These are phyloP conservation scores for Pharmacophagus antenor DNA, from an alignment of 2,888 invertebrate genomes.

Conservation along the genomic window DNA sequence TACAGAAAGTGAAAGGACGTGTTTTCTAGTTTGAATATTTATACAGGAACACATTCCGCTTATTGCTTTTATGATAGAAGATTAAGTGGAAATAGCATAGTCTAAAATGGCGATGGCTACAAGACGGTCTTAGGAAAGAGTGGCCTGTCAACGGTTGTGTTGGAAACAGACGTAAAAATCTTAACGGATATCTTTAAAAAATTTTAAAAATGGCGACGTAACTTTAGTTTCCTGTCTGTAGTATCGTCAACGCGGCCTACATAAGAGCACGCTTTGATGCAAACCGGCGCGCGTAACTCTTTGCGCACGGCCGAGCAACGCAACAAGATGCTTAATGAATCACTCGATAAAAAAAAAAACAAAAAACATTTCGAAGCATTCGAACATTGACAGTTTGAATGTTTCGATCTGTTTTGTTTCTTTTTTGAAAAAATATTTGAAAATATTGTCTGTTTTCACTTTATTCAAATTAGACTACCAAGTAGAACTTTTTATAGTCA, in stretches of 20 bases:
- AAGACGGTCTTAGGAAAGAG: too few relatives aligned
- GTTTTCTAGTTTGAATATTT: too few relatives aligned
- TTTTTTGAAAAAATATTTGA: neutral
- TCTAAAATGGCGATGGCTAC: too few relatives aligned
- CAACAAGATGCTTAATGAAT: neutral
- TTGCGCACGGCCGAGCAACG: neutral
- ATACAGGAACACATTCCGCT: too few relatives aligned
- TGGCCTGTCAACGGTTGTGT: neutral
- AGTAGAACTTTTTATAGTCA: too few relatives aligned
- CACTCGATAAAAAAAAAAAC: neutral
- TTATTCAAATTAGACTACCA: too few relatives aligned
- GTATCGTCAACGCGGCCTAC: conserved; percentile 20
- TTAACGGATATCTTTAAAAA: neutral
- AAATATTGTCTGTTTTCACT: too few relatives aligned
- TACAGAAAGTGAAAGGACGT: too few relatives aligned
- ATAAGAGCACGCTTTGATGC: conserved; percentile 15
- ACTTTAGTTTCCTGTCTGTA: neutral
- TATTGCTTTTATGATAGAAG: too few relatives aligned
- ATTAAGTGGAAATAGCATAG: too few relatives aligned
- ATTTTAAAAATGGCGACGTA: neutral
- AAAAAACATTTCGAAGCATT: neutral
- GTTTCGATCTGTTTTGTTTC: neutral
- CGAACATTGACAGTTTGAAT: too few relatives aligned
- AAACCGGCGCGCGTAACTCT: conserved; percentile 20
- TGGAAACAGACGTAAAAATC: neutral